Conservation (phyloP, 64 coral and sea anemone genomes). For the Pocillopora damicornis region DNA sequence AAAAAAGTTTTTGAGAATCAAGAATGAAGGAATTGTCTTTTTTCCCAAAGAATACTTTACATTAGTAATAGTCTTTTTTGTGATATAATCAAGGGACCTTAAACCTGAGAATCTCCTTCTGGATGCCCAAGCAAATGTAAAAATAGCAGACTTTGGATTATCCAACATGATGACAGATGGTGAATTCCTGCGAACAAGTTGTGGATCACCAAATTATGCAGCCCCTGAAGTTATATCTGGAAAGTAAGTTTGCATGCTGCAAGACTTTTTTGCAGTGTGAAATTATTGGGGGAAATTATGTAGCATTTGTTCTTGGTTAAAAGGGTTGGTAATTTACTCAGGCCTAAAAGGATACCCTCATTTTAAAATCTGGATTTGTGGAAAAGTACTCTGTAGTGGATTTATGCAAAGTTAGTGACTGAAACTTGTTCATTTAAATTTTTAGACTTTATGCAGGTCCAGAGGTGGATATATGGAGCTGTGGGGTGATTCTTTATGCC, state of each 20-base stretch:
- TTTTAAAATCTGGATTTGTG: background rate
- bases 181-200: conserved; percentile 95
- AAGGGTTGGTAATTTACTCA: too few species aligned
- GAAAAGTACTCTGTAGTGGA: background rate
- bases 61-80: background rate
- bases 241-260: conserved; percentile 67
- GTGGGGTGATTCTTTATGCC: conserved; percentile 96
- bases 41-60: background rate
- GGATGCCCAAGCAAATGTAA: conserved; percentile 88
- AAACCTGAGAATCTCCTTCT: conserved; percentile 94
- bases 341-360: background rate
- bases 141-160: conserved; percentile 97
- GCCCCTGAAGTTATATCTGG: conserved; percentile 99
- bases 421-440: background rate
- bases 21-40: background rate
- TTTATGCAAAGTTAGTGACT: background rate
- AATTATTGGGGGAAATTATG: too few species aligned
- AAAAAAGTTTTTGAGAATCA: too few species aligned
- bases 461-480: conserved; percentile 98
- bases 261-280: too few species aligned
- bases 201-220: conserved; percentile 97
- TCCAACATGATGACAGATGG: conserved; percentile 99
- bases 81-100: conserved; percentile 55
- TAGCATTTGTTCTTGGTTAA: too few species aligned
- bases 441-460: conserved; percentile 89